Evolutionary conservation across 2,113 vertebrate genomes (phyloP), one percentile per base, ranked within the genome.

Genomic region (Polypterus bichir): DNA sequence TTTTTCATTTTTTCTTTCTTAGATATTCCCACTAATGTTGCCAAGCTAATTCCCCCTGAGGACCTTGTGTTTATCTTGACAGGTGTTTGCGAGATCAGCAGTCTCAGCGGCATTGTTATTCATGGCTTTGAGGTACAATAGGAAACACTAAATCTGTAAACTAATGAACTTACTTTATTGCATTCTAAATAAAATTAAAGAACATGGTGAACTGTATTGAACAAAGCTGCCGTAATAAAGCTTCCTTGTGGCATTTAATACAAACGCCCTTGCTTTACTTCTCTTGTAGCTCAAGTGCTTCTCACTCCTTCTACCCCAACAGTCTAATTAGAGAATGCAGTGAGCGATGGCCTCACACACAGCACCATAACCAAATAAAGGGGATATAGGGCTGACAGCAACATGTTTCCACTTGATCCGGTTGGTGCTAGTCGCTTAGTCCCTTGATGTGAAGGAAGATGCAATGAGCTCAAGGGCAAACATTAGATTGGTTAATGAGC

Each of bases 41-140:
- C 78, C 71, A 76, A 74, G 75, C 74, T 71, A 69, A 81, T 76
- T 77, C 78, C 83, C 73, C 76, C 57, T 5, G 78, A 80, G 78
- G 76, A 70, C 59, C 62, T 57, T 75, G 73, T 83, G 78, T 83
- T 83, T 84, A 77, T 80, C 79, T 73, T 83, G 84, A 86, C 84
- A 87, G 85, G 80, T 88, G 83, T 77, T 82, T 69, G 66, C 0
- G 61, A 77, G 77, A 81, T 78, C 79, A 69, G 3, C 67, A 56
- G 52, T 70, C 83, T 83, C 82, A 64, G 51, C 63, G 78, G 84
- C 78, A 82, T 83, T 82, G 77, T 78, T 79, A 64, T 71, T 71
- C 66, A 64, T 74, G 81, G 69, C 62, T 62, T 59, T 69, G 61
- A 77, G 75, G 70, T 82, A 82, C 74, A 77, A 77, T 70, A 76